phyloP scores from a whole-genome alignment of 2,797 vertebrate genomes.

The Trematomus bernacchii region DNA sequence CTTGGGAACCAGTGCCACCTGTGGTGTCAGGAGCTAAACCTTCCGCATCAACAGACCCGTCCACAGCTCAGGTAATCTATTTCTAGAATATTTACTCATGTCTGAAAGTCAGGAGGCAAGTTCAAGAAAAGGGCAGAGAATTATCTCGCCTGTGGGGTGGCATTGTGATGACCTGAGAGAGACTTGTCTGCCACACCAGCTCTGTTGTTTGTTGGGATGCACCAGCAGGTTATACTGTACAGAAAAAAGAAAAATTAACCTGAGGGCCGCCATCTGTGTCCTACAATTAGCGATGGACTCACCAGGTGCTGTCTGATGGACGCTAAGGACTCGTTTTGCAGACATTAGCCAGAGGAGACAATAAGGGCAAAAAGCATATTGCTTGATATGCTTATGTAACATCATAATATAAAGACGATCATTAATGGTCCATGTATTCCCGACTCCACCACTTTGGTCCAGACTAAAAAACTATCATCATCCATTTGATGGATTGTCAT shows the following conservation, averaged over 20 bases:
- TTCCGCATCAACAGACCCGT: conserved; percentile 45
- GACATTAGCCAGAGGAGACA: conserved; percentile 45
- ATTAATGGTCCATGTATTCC: neutral
- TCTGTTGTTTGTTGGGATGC: conserved; percentile 20
- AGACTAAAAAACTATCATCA: neutral
- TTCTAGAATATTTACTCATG: conserved; percentile 47
- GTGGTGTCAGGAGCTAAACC: conserved; percentile 61
- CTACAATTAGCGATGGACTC: conserved; percentile 36
- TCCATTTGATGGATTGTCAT: neutral
- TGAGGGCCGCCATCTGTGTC: conserved; percentile 53
- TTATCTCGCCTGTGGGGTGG: conserved; percentile 57
- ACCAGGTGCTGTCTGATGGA: conserved; percentile 51
- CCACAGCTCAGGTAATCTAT: conserved; percentile 61
- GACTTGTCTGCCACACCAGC: conserved; percentile 6
- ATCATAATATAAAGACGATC: conserved; percentile 11
- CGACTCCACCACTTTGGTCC: neutral
- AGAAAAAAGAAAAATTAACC: conserved; percentile 31
- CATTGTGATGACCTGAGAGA: conserved; percentile 30
- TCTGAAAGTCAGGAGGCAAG: conserved; percentile 51
- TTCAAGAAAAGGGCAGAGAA: conserved; percentile 64
- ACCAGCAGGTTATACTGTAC: conserved; percentile 12
- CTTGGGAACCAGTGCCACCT: conserved; percentile 35
- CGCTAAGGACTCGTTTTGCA: conserved; percentile 40
- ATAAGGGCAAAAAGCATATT: conserved; percentile 25
- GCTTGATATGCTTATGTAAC: conserved; percentile 17